phyloP scores from a whole-genome alignment of 2,113 vertebrate genomes.

The Chauna torquata region DNA sequence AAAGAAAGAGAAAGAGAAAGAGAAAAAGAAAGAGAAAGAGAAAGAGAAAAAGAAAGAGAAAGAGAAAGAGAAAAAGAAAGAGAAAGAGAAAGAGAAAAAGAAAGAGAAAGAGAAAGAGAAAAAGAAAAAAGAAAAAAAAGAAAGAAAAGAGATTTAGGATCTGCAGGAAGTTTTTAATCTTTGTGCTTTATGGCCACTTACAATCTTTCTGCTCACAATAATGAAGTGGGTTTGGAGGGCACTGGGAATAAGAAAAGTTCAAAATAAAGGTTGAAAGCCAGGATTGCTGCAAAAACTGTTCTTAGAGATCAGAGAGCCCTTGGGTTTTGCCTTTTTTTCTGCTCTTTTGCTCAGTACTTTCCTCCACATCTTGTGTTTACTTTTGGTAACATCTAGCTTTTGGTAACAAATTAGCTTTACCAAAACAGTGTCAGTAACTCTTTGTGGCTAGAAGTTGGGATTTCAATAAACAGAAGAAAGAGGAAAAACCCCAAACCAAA shows the following conservation, averaged over 20 bases:
- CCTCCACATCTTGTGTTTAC: not conserved
- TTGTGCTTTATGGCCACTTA: not conserved
- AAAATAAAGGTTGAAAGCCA: not conserved
- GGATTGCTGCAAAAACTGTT: not conserved
- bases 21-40: too few relatives aligned
- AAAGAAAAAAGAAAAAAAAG: not conserved
- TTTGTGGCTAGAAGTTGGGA: not conserved
- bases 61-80: too few relatives aligned
- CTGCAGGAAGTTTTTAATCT: not conserved
- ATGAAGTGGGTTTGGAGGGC: not conserved
- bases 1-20: too few relatives aligned
- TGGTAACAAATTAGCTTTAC: not conserved
- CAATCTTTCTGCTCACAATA: not conserved
- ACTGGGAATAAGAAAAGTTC: not conserved
- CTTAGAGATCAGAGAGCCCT: not conserved
- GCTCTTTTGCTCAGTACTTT: not conserved
- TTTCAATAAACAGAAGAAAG: not conserved
- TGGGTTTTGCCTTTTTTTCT: accelerated
- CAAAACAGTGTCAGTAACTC: not conserved
- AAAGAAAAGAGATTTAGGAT: not conserved
- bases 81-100: too few relatives aligned
- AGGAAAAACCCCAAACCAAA: not conserved
- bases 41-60: too few relatives aligned
- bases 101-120: too few relatives aligned
- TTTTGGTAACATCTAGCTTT: not conserved